phyloP scores from a whole-genome alignment of 2,888 invertebrate species.

The Allacma fusca region DNA sequence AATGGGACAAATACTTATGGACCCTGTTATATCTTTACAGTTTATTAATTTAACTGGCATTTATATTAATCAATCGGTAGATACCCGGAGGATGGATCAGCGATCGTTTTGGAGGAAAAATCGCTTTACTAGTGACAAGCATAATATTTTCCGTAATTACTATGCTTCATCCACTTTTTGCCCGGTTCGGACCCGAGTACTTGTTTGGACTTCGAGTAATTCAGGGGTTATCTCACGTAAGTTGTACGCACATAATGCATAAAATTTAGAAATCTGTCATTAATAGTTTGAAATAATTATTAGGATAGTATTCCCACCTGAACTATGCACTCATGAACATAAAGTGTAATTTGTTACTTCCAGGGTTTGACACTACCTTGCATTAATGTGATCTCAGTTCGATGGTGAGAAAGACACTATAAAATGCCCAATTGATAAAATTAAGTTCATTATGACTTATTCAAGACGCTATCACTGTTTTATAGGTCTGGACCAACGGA shows the following conservation, averaged over 20 bases:
- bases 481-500: slow-evolving; percentile 65
- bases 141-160: slow-evolving; percentile 64
- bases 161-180: slow-evolving; percentile 66
- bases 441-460: too few relatives aligned
- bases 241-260: slow-evolving; percentile 43
- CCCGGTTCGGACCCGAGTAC: slow-evolving; percentile 64
- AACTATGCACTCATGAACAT: too few relatives aligned
- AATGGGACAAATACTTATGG: too few relatives aligned
- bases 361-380: slow-evolving; percentile 60
- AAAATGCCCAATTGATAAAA: too few relatives aligned
- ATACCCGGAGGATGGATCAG: slow-evolving; percentile 65
- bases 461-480: too few relatives aligned
- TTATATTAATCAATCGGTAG: slow-evolving; percentile 58
- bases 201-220: slow-evolving; percentile 65
- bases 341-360: slow-evolving; percentile 19
- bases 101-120: slow-evolving; percentile 66
- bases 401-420: slow-evolving; percentile 62
- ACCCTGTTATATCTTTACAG: too few relatives aligned
- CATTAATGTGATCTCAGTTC: slow-evolving; percentile 57
- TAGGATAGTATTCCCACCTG: too few relatives aligned
- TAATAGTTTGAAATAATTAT: too few relatives aligned
- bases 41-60: too few relatives aligned
- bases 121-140: slow-evolving; percentile 64
- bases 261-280: background rate
- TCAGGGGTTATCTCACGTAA: slow-evolving; percentile 67